A percentile compares a stretch with the other conserved stretches of the same genome.
These are phyloP conservation scores for Pyxicephalus adspersus DNA, from an alignment of 2,113 vertebrate species.

Conservation along the genomic window DNA sequence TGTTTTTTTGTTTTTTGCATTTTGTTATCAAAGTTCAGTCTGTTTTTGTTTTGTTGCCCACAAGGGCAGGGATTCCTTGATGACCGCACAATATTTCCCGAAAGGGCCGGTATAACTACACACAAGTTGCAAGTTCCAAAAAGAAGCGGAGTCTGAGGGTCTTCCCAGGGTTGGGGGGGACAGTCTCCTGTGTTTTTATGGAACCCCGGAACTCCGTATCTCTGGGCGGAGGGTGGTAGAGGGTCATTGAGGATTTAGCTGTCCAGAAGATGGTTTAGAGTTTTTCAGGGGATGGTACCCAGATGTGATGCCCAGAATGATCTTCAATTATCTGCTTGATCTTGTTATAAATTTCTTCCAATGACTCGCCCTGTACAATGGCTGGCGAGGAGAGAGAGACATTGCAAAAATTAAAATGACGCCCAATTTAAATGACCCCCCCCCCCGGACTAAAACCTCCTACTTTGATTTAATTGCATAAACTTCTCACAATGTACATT, in stretches of 20 bases:
- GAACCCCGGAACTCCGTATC: conserved; percentile 34
- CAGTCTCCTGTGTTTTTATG: conserved; percentile 71
- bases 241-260: conserved; percentile 50
- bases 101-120: conserved; percentile 38
- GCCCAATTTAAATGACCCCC: too few species aligned
- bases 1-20: conserved; percentile 23
- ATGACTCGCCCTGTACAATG: conserved; percentile 98
- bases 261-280: conserved; percentile 82
- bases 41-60: conserved; percentile 19
- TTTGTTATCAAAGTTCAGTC: conserved; percentile 47
- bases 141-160: conserved; percentile 70
- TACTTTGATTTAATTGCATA: too few species aligned
- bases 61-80: conserved; percentile 23
- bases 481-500: too few species aligned
- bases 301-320: conserved; percentile 98
- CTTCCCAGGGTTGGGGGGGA: conserved; percentile 71
- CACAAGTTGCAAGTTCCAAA: conserved; percentile 34
- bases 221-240: conserved; percentile 15
- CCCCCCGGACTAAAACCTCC: too few species aligned
- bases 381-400: conserved; percentile 69
- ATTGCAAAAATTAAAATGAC: too few species aligned
- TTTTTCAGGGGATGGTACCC: conserved; percentile 97
- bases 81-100: conserved; percentile 33
- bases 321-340: conserved; percentile 99
- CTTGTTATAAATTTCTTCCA: conserved; percentile 99